Evolutionary conservation across 2,113 vertebrate species (phyloP).

Genomic region (Aegithalos caudatus): DNA sequence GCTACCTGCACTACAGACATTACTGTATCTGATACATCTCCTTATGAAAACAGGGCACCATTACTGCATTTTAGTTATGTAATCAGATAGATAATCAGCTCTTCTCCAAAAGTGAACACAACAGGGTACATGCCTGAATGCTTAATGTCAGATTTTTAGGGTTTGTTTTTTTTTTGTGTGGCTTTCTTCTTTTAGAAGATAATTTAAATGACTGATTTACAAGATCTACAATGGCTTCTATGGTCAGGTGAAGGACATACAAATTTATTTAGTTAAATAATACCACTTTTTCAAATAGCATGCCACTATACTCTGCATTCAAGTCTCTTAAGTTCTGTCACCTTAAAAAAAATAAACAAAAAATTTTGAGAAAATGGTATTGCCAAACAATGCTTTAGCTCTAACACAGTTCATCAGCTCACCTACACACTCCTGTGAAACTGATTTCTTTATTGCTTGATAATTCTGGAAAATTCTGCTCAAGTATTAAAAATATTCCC

Average conservation of each 20-base stretch:
- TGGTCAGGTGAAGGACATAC: not conserved
- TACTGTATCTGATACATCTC: not conserved
- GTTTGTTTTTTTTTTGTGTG: too few relatives aligned
- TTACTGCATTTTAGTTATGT: not conserved
- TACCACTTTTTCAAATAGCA: not conserved
- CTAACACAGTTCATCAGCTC: not conserved
- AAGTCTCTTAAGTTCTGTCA: not conserved
- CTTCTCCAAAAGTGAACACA: not conserved
- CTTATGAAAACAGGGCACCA: not conserved
- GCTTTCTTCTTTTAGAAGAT: not conserved
- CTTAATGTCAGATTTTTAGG: not conserved
- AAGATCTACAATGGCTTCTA: not conserved
- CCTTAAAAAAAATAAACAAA: not conserved
- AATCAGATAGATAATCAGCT: not conserved
- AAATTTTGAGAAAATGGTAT: not conserved
- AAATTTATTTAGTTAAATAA: not conserved
- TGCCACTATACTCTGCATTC: not conserved
- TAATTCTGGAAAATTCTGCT: not conserved
- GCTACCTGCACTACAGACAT: not conserved
- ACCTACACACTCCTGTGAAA: not conserved
- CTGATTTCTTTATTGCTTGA: not conserved
- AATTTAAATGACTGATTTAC: not conserved
- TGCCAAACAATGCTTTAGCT: not conserved
- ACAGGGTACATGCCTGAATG: fast-evolving
- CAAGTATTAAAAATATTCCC: not conserved